Evolutionary conservation across 2,888 invertebrate genomes (phyloP), one percentile per base, ranked within the genome.

Genomic region (Lordiphosa fenestrarum): DNA sequence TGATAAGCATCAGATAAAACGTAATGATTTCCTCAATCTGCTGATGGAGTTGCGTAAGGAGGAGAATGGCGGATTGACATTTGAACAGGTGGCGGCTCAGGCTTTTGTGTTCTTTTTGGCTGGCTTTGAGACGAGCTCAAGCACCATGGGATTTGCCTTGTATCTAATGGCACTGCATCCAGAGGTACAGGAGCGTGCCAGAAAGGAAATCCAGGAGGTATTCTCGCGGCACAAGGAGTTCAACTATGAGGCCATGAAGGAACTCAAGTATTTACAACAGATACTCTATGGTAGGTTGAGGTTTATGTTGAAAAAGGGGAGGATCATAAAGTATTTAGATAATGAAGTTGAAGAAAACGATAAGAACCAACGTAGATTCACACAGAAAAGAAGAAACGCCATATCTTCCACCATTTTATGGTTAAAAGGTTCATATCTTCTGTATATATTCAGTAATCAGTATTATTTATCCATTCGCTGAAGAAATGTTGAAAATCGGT

Each of bases 81-180:
- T 91, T n/a, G 88, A 91, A 6, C 76, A 92, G 49, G 82, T 92
- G 1, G 88, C 91, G 0, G 90, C 92, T 0, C 92, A 93, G 61
- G 91, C 91, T 6, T 89, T 91, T 35, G 86, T 91, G 2, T 92
- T 93, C 72, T 91, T 91, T 53, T 61, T 88, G 19, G 92, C 91
- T 12, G 92, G 92, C 2, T 91, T 90, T 44, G 92, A 92, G 80
- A 91, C 92, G 0, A 91, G 91, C 12, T 89, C 90, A 0, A 88
- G 90, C 3, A 90, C 90, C 0, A 88, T 91, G 80, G 88, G 90
- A 15, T 91, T 91, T 69, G 75, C 83, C 0, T 39, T 88, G 2
- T 86, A 85, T 30, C 74, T 86, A 19, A 57, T 88, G 23, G 85
- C 87, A 0, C 1, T 80, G 12, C 77, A 88, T 66, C 75, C 74